Evolutionary conservation across 2,113 vertebrate species (phyloP).

Genomic region (Prionailurus bengalensis): DNA sequence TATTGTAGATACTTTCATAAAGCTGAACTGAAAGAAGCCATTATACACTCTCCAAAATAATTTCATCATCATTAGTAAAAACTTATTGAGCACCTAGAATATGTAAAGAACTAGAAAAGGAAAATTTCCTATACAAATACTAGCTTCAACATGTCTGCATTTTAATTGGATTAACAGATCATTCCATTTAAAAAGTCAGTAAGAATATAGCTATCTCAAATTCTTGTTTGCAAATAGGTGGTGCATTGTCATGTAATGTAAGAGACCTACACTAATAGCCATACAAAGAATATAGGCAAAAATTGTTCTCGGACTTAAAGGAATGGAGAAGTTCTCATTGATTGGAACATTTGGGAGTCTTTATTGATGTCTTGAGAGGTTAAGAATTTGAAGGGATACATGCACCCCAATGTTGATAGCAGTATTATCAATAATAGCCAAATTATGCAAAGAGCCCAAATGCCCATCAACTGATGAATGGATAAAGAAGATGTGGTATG

Average conservation of each 20-base stretch:
- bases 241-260: background rate
- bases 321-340: background rate
- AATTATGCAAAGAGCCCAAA: background rate
- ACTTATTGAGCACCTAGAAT: constrained; percentile 41
- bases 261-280: background rate
- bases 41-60: constrained; percentile 32
- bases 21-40: background rate
- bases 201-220: constrained; percentile 47
- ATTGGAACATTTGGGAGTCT: constrained; percentile 38
- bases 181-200: constrained; percentile 43
- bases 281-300: constrained; percentile 37
- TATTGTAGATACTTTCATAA: background rate
- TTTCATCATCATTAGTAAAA: constrained; percentile 49
- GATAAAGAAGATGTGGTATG: background rate
- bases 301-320: constrained; percentile 42
- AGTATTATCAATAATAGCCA: background rate
- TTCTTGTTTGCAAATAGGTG: background rate
- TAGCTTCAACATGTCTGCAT: background rate
- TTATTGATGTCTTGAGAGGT: constrained; percentile 7
- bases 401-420: background rate
- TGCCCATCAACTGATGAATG: background rate
- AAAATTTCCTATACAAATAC: constrained; percentile 49
- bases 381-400: background rate
- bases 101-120: constrained; percentile 6
- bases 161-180: constrained; percentile 50